Evolutionary conservation across 2,113 vertebrate genomes (phyloP).

Genomic region (Chrysemys picta): DNA sequence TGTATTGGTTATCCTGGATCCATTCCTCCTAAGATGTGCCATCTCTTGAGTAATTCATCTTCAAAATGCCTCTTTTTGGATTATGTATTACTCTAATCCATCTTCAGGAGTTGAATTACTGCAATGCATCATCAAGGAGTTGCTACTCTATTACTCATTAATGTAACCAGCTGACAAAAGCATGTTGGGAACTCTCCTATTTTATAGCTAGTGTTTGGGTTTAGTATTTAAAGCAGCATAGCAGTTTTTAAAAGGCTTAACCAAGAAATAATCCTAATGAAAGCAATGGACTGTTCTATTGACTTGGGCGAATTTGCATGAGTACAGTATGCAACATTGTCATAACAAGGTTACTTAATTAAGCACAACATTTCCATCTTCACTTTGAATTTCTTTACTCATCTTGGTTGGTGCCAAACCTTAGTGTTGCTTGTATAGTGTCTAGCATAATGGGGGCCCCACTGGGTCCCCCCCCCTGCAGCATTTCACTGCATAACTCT

Average conservation of each 20-base stretch:
- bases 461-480: too few species aligned
- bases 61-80: conserved; percentile 19
- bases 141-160: conserved; percentile 5
- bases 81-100: background rate
- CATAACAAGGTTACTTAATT: background rate
- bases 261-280: background rate
- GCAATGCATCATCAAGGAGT: background rate
- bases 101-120: conserved; percentile 5
- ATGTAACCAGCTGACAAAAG: background rate
- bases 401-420: background rate
- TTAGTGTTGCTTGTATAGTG: background rate
- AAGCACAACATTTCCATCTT: background rate
- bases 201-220: background rate
- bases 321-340: background rate
- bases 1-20: background rate
- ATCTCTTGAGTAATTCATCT: background rate
- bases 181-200: background rate
- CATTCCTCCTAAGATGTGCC: background rate
- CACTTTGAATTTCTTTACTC: background rate
- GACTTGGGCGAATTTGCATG: background rate
- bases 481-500: background rate
- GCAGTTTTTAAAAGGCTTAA: background rate
- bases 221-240: background rate
- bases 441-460: background rate
- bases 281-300: background rate